Conservation (phyloP, 2,888 invertebrate species). For the Torymus auratus region DNA sequence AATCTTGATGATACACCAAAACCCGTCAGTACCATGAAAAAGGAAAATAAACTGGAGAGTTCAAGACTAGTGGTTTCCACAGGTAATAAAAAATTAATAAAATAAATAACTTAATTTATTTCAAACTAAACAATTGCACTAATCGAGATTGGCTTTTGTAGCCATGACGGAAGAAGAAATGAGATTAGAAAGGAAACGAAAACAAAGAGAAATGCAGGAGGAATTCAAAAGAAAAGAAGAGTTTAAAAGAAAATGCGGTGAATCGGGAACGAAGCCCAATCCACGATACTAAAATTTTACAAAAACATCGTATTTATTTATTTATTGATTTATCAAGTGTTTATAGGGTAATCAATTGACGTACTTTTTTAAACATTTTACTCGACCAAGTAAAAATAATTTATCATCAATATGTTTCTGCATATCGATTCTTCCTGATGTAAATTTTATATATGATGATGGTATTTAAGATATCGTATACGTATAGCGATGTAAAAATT, state of each 20-base stretch:
- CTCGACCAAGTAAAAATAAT: no score
- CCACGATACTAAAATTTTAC: constrained; percentile 50
- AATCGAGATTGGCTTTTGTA: background rate
- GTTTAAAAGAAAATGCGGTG: constrained; percentile 36
- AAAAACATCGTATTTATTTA: background rate
- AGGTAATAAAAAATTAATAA: constrained; percentile 29
- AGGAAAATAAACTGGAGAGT: constrained; percentile 31
- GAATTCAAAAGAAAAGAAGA: constrained; percentile 59
- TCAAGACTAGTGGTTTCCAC: constrained; percentile 16
- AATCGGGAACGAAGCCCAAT: constrained; percentile 37
- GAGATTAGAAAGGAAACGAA: constrained; percentile 60
- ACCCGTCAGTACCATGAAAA: background rate
- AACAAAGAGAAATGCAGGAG: constrained; percentile 61
- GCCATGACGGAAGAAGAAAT: constrained; percentile 60
- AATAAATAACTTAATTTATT: background rate
- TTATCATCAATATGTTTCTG: no score
- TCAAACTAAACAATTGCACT: background rate
- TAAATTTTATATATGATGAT: no score
- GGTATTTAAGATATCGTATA: no score
- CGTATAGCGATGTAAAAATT: no score
- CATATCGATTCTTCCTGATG: no score
- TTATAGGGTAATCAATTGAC: background rate
- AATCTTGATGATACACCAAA: background rate
- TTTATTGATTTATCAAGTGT: constrained; percentile 10
- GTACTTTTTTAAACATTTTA: background rate